phyloP scores from a whole-genome alignment of 1,140 invertebrate genomes.

The Gonioctena quinquepunctata region DNA sequence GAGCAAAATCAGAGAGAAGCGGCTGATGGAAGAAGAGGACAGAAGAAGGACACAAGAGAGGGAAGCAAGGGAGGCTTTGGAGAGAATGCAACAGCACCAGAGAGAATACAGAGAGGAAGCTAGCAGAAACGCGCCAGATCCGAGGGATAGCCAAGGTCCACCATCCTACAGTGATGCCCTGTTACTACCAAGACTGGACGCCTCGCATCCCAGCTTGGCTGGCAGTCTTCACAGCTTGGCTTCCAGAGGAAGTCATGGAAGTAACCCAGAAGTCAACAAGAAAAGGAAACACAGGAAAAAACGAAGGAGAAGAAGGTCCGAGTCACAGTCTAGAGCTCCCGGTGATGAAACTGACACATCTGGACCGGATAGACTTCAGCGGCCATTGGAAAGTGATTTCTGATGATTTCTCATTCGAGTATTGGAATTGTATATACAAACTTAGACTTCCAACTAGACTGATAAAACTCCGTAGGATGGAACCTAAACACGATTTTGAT shows the following conservation, averaged over 20 bases:
- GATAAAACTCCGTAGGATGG: neutral
- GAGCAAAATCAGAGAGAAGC: slow-evolving; percentile 56
- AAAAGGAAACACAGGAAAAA: slow-evolving; percentile 51
- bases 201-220: slow-evolving; percentile 63
- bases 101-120: slow-evolving; percentile 57
- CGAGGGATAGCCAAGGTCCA: slow-evolving; percentile 66
- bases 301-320: slow-evolving; percentile 50
- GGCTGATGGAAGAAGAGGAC: slow-evolving; percentile 55
- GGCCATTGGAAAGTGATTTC: slow-evolving; percentile 45
- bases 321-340: slow-evolving; percentile 34
- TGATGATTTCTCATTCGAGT: slow-evolving; percentile 10
- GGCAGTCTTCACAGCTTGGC: slow-evolving; percentile 57
- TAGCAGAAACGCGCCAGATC: slow-evolving; percentile 63
- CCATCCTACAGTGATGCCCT: slow-evolving; percentile 77
- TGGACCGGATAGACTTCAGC: neutral
- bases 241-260: slow-evolving; percentile 44
- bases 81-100: slow-evolving; percentile 65
- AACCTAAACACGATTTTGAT: neutral
- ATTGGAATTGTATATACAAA: neutral
- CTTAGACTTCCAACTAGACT: neutral
- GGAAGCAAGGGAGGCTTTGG: slow-evolving; percentile 61
- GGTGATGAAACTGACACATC: slow-evolving; percentile 31
- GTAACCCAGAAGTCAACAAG: slow-evolving; percentile 54
- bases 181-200: slow-evolving; percentile 66
- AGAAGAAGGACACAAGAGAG: slow-evolving; percentile 45